Evolutionary conservation across 2,113 vertebrate genomes (phyloP), one percentile per base, ranked within the genome.

Genomic region (Pterocles gutturalis): DNA sequence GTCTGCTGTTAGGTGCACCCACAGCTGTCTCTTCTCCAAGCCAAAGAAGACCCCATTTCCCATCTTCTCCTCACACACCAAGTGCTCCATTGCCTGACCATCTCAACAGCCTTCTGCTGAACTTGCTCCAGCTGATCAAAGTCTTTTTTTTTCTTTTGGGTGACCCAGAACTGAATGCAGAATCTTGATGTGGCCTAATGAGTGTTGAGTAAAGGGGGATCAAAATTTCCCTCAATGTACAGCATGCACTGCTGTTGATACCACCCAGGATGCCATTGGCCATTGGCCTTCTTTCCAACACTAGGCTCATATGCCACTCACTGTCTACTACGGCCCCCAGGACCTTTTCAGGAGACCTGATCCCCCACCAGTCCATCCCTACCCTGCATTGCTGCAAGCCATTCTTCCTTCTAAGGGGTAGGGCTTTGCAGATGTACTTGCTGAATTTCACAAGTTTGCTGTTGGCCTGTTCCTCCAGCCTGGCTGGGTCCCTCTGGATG

Each of bases 231-330:
- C 29, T 82, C 26, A 55, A 41, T 15, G 14, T 58, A 9, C 3
- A 1, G 24, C 15, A 26, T 21, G 5, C 0, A 0, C 33, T 38
- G 34, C 10, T 80, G 14, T 29, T 51, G 33, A 41, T n/a, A 53
- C 3, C 11, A 12, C 8, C 13, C 43, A 38, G 19, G 33, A 82
- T 58, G 31, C 17, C 31, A 17, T 21, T 38, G 38, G 31, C 17
- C 31, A 17, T 21, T 38, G 38, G 38, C 38, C 38, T 38, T 38
- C 38, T 38, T 38, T 38, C 38, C 38, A 38, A 38, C 38, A 38
- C 38, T 38, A 5, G 3, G 18, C 17, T 85, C 19, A 7, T 15
- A 19, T 48, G 64, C 20, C 29, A 9, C 12, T 55, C 14, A 4
- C 17, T 60, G 16, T 55, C 41, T 66, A 36, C 22, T 43, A 53